Percentiles rank a stretch among this genome's conserved stretches.
phyloP scores from a whole-genome alignment of 2,888 invertebrate genomes.

The Hemithea aestivaria region DNA sequence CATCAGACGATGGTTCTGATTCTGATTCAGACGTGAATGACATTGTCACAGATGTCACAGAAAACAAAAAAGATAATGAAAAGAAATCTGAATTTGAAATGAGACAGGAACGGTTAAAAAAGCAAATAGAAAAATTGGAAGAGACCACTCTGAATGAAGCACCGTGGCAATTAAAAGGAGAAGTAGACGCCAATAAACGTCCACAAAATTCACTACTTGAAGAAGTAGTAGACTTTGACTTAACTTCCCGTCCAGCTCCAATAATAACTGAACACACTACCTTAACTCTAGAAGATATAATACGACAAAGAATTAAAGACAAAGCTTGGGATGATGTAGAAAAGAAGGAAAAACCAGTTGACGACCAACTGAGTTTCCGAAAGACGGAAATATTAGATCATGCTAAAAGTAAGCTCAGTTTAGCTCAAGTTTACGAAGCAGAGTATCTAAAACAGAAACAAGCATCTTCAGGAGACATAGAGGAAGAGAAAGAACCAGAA shows the following conservation, averaged over 20 bases:
- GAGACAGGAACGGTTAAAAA: constrained; percentile 84
- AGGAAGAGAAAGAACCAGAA: constrained; percentile 83
- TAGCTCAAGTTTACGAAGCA: constrained; percentile 96
- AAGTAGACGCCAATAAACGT: constrained; percentile 86
- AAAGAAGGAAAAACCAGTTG: constrained; percentile 90
- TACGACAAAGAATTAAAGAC: constrained; percentile 94
- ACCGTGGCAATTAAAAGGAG: constrained; percentile 96
- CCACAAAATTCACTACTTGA: constrained; percentile 96
- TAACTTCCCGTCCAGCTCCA: constrained; percentile 90
- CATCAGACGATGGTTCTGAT: constrained; percentile 45
- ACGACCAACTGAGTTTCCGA: constrained; percentile 90
- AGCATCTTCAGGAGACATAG: constrained; percentile 74
- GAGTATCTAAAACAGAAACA: constrained; percentile 86
- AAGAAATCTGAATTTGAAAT: constrained; percentile 85
- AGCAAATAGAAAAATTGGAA: constrained; percentile 85
- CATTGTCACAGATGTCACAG: constrained; percentile 5
- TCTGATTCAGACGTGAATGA: constrained; percentile 44
- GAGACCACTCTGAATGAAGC: constrained; percentile 87
- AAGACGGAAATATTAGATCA: constrained; percentile 94
- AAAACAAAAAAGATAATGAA: constrained; percentile 34
- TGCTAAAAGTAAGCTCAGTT: constrained; percentile 94
- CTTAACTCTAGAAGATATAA: constrained; percentile 91
- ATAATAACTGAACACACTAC: constrained; percentile 96
- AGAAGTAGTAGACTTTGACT: constrained; percentile 94
- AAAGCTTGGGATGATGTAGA: constrained; percentile 96